Evolutionary conservation across 2,113 vertebrate species (phyloP).

Genomic region (Patagioenas fasciata): DNA sequence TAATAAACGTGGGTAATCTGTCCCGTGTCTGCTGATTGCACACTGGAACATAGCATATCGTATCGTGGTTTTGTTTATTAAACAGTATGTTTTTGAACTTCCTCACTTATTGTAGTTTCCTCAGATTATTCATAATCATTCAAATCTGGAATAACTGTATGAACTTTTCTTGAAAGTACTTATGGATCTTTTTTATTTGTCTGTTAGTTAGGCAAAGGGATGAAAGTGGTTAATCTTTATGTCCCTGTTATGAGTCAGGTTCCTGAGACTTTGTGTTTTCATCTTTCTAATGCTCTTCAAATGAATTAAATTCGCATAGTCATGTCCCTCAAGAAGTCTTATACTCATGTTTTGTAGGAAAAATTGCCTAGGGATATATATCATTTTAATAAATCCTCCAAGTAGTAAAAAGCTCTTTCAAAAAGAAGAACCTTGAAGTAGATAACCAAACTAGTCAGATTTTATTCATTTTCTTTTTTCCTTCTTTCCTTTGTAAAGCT

Average conservation of each 20-base stretch:
- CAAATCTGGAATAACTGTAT: background rate
- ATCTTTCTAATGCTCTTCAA: slow-evolving; percentile 1
- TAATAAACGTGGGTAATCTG: background rate
- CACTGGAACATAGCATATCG: background rate
- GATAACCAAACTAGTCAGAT: background rate
- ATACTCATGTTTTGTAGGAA: background rate
- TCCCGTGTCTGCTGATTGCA: background rate
- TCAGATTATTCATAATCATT: background rate
- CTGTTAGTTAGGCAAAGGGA: background rate
- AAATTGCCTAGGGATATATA: background rate
- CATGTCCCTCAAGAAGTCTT: background rate
- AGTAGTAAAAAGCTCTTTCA: background rate
- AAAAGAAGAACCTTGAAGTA: background rate
- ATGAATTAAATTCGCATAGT: slow-evolving; percentile 21
- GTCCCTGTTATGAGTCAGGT: background rate
- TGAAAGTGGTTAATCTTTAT: background rate
- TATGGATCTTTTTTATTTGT: background rate
- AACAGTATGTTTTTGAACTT: background rate
- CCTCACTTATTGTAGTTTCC: background rate
- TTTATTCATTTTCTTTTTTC: background rate
- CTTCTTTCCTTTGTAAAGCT: background rate
- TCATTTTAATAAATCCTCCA: slow-evolving; percentile 14
- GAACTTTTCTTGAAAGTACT: background rate
- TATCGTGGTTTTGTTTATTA: background rate
- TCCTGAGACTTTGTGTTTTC: background rate